These are phyloP conservation scores for Zaprionus bogoriensis DNA, from an alignment of 2,888 invertebrate species.

Conservation along the genomic window DNA sequence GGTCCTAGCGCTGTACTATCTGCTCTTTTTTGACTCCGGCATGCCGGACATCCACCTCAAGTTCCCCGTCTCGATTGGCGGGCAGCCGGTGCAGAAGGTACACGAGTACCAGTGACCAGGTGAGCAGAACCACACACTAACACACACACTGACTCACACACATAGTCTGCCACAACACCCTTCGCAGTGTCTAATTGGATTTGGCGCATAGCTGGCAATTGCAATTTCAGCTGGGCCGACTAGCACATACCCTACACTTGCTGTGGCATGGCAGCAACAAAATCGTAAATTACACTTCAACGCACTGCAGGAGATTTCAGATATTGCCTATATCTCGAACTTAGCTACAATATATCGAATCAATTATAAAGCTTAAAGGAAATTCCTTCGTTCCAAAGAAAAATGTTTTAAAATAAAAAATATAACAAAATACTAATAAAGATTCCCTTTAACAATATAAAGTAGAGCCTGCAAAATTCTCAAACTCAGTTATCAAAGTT, in stretches of 20 bases:
- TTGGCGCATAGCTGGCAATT: slow-evolving; percentile 22
- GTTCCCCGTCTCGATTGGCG: slow-evolving; percentile 79
- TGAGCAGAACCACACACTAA: slow-evolving; percentile 10
- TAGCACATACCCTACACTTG: not conserved
- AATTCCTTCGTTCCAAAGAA: too few relatives aligned
- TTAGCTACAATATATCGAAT: too few relatives aligned
- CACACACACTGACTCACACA: not conserved
- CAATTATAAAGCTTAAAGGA: too few relatives aligned
- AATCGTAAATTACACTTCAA: too few relatives aligned
- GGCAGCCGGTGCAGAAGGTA: slow-evolving; percentile 76
- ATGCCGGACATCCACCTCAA: slow-evolving; percentile 81
- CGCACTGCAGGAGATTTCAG: too few relatives aligned
- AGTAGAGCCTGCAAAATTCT: too few relatives aligned
- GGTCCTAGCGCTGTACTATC: slow-evolving; percentile 77
- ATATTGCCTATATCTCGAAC: too few relatives aligned
- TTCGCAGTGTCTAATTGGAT: slow-evolving; percentile 58
- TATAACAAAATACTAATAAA: too few relatives aligned
- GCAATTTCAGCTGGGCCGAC: not conserved
- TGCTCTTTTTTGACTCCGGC: slow-evolving; percentile 80
- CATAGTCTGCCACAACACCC: not conserved
- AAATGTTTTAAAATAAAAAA: too few relatives aligned
- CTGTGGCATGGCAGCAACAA: too few relatives aligned
- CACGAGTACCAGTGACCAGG: slow-evolving; percentile 60
- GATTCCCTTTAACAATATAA: too few relatives aligned
- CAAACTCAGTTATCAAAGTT: too few relatives aligned